A percentile compares a stretch with the other conserved stretches of the same genome.
Evolutionary conservation across 2,888 invertebrate genomes (phyloP).

Genomic region (Drosophila stalkeri): DNA sequence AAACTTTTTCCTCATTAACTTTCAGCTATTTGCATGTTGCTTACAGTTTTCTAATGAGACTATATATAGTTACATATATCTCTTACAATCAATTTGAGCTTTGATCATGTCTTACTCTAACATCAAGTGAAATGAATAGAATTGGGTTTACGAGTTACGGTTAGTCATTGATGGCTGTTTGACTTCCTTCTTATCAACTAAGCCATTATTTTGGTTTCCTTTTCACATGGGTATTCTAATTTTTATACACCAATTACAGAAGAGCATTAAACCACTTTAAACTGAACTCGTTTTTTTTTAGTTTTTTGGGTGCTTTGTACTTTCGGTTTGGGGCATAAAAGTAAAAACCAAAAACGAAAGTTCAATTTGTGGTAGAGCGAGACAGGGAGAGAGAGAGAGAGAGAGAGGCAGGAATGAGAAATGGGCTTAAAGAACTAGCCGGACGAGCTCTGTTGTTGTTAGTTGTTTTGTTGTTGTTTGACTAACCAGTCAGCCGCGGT

Average conservation of each 20-base stretch:
- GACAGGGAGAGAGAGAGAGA: slow-evolving; percentile 1
- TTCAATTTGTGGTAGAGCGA: slow-evolving; percentile 55
- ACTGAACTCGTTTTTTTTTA: slow-evolving; percentile 43
- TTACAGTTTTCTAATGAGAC: background rate
- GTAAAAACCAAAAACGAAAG: slow-evolving; percentile 78
- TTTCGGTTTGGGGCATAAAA: slow-evolving; percentile 63
- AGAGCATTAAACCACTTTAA: slow-evolving; percentile 31
- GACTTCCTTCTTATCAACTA: slow-evolving; percentile 31
- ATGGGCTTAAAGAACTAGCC: slow-evolving; percentile 36
- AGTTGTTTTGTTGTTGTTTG: slow-evolving; percentile 12
- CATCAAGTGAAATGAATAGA: slow-evolving; percentile 12
- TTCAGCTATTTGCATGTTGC: background rate
- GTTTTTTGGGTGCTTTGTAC: slow-evolving; percentile 46
- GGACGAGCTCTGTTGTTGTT: slow-evolving; percentile 2
- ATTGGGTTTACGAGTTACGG: slow-evolving; percentile 33
- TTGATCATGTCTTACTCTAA: background rate
- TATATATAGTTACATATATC: background rate
- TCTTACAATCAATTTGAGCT: slow-evolving; percentile 1
- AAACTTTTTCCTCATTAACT: background rate
- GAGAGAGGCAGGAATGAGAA: slow-evolving; percentile 24
- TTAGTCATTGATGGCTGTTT: slow-evolving; percentile 21
- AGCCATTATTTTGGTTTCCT: slow-evolving; percentile 35
- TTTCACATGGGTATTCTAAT: slow-evolving; percentile 51
- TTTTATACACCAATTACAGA: slow-evolving; percentile 44
- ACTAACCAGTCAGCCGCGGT: slow-evolving; percentile 31